Percentiles rank a stretch among this genome's conserved stretches.
Evolutionary conservation across 2,113 vertebrate genomes (phyloP).

Genomic region (Setophaga petechia): DNA sequence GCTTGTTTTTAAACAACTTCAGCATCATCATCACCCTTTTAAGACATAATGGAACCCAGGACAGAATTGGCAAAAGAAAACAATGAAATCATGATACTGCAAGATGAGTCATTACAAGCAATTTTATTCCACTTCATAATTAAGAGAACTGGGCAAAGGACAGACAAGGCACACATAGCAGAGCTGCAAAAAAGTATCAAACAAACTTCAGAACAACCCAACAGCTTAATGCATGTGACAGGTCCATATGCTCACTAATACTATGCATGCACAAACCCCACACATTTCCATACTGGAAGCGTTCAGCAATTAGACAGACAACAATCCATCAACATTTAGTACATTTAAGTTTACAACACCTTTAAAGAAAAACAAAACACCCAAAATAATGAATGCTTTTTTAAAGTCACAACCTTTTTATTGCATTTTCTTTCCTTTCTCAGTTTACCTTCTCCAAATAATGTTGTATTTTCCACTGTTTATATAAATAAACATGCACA

Average conservation of each 20-base stretch:
- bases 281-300: background rate
- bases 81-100: background rate
- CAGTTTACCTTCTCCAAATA: background rate
- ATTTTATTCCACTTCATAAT: background rate
- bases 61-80: background rate
- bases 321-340: background rate
- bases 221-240: background rate
- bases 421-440: background rate
- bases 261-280: background rate
- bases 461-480: background rate
- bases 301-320: background rate
- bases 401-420: background rate
- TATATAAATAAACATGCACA: background rate
- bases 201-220: background rate
- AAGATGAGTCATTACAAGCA: background rate
- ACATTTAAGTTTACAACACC: background rate
- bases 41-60: background rate
- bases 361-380: background rate
- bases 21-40: background rate
- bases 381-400: background rate
- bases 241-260: background rate
- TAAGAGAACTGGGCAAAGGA: background rate
- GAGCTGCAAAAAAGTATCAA: background rate
- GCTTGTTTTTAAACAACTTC: background rate
- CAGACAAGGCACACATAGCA: rapidly evolving